Percentiles rank a stretch among this genome's conserved stretches.
phyloP scores from a whole-genome alignment of 2,888 invertebrate genomes.

The Lepas anatifera region DNA sequence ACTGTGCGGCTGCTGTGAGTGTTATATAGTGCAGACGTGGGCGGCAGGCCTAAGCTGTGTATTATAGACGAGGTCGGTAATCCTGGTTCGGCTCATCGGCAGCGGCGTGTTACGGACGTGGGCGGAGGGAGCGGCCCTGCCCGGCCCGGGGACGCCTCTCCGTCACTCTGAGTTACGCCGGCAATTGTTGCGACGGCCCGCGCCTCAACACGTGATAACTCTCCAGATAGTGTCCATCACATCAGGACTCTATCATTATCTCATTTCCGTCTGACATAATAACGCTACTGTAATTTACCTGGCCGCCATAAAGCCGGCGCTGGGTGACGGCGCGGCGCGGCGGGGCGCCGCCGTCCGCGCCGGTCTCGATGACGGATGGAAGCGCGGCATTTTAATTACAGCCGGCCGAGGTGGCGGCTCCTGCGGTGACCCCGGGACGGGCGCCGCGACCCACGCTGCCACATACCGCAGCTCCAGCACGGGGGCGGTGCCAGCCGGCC shows the following conservation, averaged over 20 bases:
- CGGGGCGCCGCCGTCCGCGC: neutral
- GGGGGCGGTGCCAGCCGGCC: too few relatives aligned
- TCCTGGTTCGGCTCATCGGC: too few relatives aligned
- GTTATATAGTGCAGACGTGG: too few relatives aligned
- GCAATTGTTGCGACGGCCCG: too few relatives aligned
- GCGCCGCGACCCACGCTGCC: neutral
- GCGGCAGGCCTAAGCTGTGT: too few relatives aligned
- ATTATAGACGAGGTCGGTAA: too few relatives aligned
- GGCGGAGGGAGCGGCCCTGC: neutral
- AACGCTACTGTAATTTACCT: conserved; percentile 7
- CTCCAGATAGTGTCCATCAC: neutral
- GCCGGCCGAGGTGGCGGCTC: neutral
- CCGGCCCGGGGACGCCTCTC: neutral
- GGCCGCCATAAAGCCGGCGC: neutral
- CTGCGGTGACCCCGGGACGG: neutral
- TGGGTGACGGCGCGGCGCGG: neutral
- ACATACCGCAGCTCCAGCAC: neutral
- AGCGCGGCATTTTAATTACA: neutral
- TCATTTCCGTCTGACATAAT: conserved; percentile 1
- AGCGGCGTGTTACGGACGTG: neutral
- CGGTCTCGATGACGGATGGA: neutral
- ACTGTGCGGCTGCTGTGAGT: too few relatives aligned
- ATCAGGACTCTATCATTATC: conserved; percentile 4
- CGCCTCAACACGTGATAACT: neutral
- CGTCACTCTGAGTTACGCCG: too few relatives aligned